Percentiles rank a stretch among this genome's conserved stretches.
Evolutionary conservation across 2,888 invertebrate species (phyloP).

Genomic region (Dryomyza anilis): DNA sequence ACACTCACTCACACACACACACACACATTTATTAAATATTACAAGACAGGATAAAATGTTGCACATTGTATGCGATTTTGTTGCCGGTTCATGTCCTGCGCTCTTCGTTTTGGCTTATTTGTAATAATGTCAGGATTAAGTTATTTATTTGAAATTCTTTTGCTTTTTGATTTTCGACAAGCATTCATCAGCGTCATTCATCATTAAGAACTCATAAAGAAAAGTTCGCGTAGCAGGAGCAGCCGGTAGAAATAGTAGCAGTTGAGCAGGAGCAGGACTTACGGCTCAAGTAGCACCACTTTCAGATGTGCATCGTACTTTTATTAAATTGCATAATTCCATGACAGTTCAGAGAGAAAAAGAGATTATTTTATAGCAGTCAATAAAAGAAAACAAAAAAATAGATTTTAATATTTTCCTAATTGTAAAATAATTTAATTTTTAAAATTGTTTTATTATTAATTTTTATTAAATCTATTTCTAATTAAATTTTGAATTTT

Average conservation of each 20-base stretch:
- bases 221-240: background rate
- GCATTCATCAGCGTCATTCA: conserved; percentile 2
- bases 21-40: conserved; percentile 19
- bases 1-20: conserved; percentile 5
- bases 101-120: background rate
- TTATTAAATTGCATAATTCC: conserved; percentile 12
- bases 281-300: conserved; percentile 18
- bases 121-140: conserved; percentile 24
- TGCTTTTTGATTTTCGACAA: conserved; percentile 24
- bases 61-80: conserved; percentile 22
- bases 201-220: background rate
- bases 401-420: too few species aligned
- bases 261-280: conserved; percentile 11
- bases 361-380: too few species aligned
- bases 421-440: too few species aligned
- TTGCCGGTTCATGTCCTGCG: background rate
- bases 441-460: too few species aligned
- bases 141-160: conserved; percentile 22
- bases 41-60: conserved; percentile 25
- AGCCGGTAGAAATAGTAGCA: background rate
- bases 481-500: too few species aligned
- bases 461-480: too few species aligned
- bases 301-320: conserved; percentile 25
- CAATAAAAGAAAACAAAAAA: too few species aligned
- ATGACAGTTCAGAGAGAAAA: background rate